Base-by-base conservation (phyloP, 1,140 invertebrate genomes). In the Calycopis cecrops region DNA sequence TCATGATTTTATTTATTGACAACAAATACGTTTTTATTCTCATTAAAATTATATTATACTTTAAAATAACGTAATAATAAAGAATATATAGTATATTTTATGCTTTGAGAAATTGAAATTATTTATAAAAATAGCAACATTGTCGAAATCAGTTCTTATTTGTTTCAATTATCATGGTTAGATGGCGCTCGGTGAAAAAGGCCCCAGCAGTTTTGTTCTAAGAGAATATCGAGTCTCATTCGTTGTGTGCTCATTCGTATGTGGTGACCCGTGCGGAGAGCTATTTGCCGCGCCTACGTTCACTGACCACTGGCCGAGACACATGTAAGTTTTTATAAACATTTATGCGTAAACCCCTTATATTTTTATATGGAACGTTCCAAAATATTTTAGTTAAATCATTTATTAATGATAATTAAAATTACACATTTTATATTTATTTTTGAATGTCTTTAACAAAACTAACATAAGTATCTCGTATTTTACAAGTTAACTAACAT, bases 211-310 rank as follows among this genome's bases (percentile, higher is more conserved):
- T n/a, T n/a, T n/a, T n/a, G n/a, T n/a, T n/a, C n/a, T n/a, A n/a
- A n/a, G n/a, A n/a, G n/a, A n/a, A n/a, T n/a, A n/a, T n/a, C n/a
- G n/a, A n/a, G n/a, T n/a, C n/a, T n/a, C n/a, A n/a, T n/a, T n/a
- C n/a, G n/a, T n/a, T n/a, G n/a, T n/a, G n/a, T n/a, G n/a, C n/a
- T 57, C 60, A 63, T 57, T 63, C 57, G 57, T 55, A 44, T 48
- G 51, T 59, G 57, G 58, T 21, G 34, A 51, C 34, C 53, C 57
- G 58, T 4, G 16, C 57, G 35, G 54, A 47, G 53, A 56, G 58
- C 49, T 12, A 21, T 48, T 57, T 55, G 48, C 17, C 48, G 51
- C 48, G 51, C 28, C 55, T 40, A 61, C 17, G 35, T 37, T 40
- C 48, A 48, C 54, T 40, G 42, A 51, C 33, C 16, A 16, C 33